Percentiles rank a stretch among this genome's conserved stretches.
Conservation (phyloP, 2,113 vertebrate species). For the Tinamus guttatus region DNA sequence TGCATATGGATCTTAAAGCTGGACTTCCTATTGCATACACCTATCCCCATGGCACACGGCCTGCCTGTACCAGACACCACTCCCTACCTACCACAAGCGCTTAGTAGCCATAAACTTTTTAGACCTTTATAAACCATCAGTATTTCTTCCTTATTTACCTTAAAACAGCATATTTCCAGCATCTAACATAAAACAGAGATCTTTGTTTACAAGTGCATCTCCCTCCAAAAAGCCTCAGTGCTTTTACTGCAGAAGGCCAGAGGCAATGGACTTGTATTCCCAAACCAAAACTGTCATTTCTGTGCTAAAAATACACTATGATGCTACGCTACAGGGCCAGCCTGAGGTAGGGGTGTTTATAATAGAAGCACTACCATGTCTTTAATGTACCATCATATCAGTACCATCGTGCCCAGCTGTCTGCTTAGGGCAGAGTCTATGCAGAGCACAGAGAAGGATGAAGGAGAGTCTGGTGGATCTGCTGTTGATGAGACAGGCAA, state of each 20-base stretch:
- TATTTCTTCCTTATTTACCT: background rate
- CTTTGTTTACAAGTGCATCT: background rate
- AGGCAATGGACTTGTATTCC: background rate
- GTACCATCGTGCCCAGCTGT: too few relatives aligned
- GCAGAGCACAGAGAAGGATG: background rate
- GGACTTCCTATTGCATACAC: background rate
- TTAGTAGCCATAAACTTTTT: background rate
- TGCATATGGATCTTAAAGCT: background rate
- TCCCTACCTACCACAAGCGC: background rate
- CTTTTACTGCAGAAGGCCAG: background rate
- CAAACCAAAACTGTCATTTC: background rate
- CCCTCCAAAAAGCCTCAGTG: background rate
- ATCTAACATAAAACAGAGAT: background rate
- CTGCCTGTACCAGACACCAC: background rate
- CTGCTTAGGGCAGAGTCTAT: background rate
- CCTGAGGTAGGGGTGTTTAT: too few relatives aligned
- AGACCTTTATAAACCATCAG: background rate
- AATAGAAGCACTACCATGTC: accelerated
- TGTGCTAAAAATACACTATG: background rate
- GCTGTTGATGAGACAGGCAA: background rate
- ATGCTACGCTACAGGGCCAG: background rate
- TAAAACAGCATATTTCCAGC: background rate
- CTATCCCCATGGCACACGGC: background rate
- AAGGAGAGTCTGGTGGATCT: background rate
- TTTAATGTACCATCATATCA: background rate